These are phyloP conservation scores for Cephonodes hylas DNA, from an alignment of 2,888 invertebrate species.

Conservation along the genomic window DNA sequence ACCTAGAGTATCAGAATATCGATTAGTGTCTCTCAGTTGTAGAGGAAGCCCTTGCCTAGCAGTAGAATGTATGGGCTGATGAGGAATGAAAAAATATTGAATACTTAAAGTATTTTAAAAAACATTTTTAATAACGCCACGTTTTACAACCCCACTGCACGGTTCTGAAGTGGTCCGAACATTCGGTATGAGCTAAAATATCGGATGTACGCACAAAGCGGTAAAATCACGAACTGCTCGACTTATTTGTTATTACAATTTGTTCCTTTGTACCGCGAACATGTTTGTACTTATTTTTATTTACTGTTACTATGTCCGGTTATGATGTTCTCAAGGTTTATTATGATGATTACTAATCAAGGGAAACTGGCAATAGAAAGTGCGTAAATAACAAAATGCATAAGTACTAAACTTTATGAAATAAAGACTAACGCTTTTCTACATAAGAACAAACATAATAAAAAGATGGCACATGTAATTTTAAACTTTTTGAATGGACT, in stretches of 20 bases:
- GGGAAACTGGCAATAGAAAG: background rate
- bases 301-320: slow-evolving; percentile 6
- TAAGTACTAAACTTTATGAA: too few relatives aligned
- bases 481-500: too few relatives aligned
- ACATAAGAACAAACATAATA: too few relatives aligned
- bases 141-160: slow-evolving; percentile 19
- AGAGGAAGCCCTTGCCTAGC: too few relatives aligned
- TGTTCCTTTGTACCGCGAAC: background rate
- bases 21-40: too few relatives aligned
- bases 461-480: too few relatives aligned
- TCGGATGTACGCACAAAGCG: slow-evolving; percentile 2
- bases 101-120: background rate
- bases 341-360: background rate
- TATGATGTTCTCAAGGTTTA: slow-evolving; percentile 2
- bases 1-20: too few relatives aligned
- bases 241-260: slow-evolving; percentile 6
- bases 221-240: background rate
- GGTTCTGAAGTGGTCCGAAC: slow-evolving; percentile 4
- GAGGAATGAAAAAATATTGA: too few relatives aligned
- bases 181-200: background rate
- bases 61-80: too few relatives aligned
- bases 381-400: too few relatives aligned
- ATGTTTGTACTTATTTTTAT: background rate
- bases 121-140: background rate
- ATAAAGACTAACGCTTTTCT: too few relatives aligned